Base-by-base conservation (phyloP, 2,797 vertebrate species). In the Naso thynnoides region DNA sequence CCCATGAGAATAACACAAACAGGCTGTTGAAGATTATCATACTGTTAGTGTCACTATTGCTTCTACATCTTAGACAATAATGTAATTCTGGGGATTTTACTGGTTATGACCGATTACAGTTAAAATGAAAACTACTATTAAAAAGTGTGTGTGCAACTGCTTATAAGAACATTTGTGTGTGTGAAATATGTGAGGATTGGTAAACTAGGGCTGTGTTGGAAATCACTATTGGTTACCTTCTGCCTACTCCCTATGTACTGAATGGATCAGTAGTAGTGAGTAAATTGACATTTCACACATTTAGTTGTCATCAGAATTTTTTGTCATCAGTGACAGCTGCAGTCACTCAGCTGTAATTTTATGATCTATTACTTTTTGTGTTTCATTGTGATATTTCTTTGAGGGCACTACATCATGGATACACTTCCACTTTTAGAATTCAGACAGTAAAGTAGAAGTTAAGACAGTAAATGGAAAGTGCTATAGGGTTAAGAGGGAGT, bases 41-140 rank as follows among this genome's bases (percentile, higher is more conserved):
- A 60, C 38, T 55, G 54, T 58, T 57, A 24, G 45, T 49, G 66
- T 57, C 70, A 52, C 62, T 60, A 67, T 18, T 23, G 19, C 72
- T 53, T 24, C 56, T 50, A 42, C 45, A 50, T 39, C 55, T 52
- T 44, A 13, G 87, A 92, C 52, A 80, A 76, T 88, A 89, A 90
- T 0, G 86, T 85, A 72, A 78, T 81, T 0, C 88, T 85, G 61
- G 89, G 75, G 0, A 91, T 56, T 76, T 76, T 19, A 50, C 38
- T 15, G 26, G 19, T 27, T 41, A 39, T n/a, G 36, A 52, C 16
- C 53, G 14, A 54, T 64, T 53, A 26, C 19, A 53, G 23, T 16
- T 3, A 26, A 50, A 45, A 52, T 27, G 0, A 41, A 56, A 63
- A 21, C 18, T 19, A 13, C 15, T 19, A 23, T 58, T 8, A 49